Evolutionary conservation across 2,113 vertebrate genomes (phyloP).

Genomic region (Apus apus): DNA sequence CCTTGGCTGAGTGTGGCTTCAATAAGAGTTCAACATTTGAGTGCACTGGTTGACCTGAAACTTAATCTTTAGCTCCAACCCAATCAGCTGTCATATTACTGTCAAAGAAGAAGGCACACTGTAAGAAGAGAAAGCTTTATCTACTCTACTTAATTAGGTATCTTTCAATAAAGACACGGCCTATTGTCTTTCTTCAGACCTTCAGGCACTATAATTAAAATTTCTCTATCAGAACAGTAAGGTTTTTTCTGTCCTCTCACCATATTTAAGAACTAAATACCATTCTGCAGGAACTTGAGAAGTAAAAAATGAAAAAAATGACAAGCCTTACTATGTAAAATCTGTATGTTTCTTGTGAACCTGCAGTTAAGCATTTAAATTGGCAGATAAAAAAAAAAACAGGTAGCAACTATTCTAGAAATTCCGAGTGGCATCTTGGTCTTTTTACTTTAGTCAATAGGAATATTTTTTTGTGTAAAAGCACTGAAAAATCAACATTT

Average conservation of each 20-base stretch:
- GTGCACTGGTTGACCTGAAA: neutral
- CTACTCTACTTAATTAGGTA: constrained; percentile 7
- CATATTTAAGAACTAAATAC: neutral
- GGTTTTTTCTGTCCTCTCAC: neutral
- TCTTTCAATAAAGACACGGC: constrained; percentile 50
- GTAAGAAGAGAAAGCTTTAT: neutral
- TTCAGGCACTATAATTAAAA: constrained; percentile 46
- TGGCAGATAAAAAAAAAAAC: neutral
- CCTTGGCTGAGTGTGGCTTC: neutral
- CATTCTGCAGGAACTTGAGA: neutral
- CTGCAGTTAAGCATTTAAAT: neutral
- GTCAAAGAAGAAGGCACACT: constrained; percentile 19
- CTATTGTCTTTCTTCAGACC: constrained; percentile 33
- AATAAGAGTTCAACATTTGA: neutral
- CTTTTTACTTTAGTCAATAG: neutral
- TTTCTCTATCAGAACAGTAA: neutral
- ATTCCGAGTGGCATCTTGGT: neutral
- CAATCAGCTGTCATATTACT: constrained; percentile 23
- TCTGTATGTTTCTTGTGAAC: neutral
- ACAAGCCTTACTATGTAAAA: neutral
- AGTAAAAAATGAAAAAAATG: neutral
- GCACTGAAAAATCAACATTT: neutral
- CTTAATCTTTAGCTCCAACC: constrained; percentile 15
- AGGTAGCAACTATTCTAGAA: neutral
- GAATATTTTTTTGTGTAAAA: neutral